Evolutionary conservation across 2,113 vertebrate species (phyloP), one percentile per base, ranked within the genome.

Genomic region (Agelaius tricolor): DNA sequence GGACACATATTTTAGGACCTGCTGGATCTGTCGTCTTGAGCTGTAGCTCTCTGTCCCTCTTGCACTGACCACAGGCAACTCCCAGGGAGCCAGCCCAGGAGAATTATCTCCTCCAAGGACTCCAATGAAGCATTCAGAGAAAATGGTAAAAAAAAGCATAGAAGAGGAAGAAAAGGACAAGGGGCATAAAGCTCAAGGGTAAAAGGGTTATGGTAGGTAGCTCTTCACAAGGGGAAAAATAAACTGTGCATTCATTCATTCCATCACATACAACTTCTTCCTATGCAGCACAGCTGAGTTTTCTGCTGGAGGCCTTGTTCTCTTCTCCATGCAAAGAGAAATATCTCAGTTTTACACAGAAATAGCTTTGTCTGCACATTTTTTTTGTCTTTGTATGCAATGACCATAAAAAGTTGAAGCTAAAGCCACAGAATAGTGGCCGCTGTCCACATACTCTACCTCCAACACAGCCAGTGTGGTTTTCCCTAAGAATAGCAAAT

Each of bases 401-500:
- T 9, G 26, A 76, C 35, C 33, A 90, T 52, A 85, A 87, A 84
- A 75, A 68, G 6, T 26, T 58, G 46, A 86, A 87, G 37, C 46
- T 85, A 88, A 94, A 91, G 58, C 62, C 94, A 91, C 77, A 73
- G 58, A 87, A 54, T 11, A 43, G 62, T 87, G 81, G 69, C 37
- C 41, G 4, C 28, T 43, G 19, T 47, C 51, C 79, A 77, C 22
- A 37, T 77, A 66, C 35, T 91, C 78, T 74, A 72, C 59, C 71
- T 76, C 75, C 80, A 91, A 30, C 6, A 1, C 27, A 91, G 59
- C 19, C 59, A 67, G 39, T 16, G 28, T 79, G 81, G 58, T 88
- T 96, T 95, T 83, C 51, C 49, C 65, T 83, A 74, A 85, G 82
- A 96, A 74, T n/a, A 91, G 72, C 33, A 80, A 62, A 94, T 88